phyloP scores from a whole-genome alignment of 2,797 vertebrate genomes.

The Enteromius paludinosus region DNA sequence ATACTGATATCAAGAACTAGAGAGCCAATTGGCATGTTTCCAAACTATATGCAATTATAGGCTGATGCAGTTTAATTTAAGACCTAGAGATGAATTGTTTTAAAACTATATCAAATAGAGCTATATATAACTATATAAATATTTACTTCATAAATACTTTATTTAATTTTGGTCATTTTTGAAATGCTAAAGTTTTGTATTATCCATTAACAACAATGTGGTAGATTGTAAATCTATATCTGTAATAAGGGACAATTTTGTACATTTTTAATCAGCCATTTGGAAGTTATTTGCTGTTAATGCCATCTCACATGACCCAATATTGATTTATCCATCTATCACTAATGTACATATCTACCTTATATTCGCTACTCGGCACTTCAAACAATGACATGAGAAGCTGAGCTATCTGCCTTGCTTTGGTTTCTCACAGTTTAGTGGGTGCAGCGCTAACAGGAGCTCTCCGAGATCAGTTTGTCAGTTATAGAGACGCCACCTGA shows the following conservation, averaged over 20 bases:
- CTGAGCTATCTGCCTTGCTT: neutral
- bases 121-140: no score
- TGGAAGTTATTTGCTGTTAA: neutral
- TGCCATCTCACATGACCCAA: neutral
- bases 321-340: neutral
- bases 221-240: neutral
- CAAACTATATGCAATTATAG: neutral
- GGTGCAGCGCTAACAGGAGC: neutral
- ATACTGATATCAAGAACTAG: neutral
- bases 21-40: neutral
- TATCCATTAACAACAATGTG: neutral
- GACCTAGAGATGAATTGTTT: neutral
- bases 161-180: neutral
- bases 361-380: neutral
- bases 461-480: constrained; percentile 23
- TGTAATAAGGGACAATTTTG: neutral
- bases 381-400: neutral
- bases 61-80: neutral
- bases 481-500: constrained; percentile 39
- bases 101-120: neutral
- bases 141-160: neutral
- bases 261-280: neutral
- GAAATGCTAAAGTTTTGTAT: no score
- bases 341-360: neutral
- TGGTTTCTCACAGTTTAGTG: constrained; percentile 9